Evolutionary conservation across 2,113 vertebrate species (phyloP).

Genomic region (Rhabdomys dilectus): DNA sequence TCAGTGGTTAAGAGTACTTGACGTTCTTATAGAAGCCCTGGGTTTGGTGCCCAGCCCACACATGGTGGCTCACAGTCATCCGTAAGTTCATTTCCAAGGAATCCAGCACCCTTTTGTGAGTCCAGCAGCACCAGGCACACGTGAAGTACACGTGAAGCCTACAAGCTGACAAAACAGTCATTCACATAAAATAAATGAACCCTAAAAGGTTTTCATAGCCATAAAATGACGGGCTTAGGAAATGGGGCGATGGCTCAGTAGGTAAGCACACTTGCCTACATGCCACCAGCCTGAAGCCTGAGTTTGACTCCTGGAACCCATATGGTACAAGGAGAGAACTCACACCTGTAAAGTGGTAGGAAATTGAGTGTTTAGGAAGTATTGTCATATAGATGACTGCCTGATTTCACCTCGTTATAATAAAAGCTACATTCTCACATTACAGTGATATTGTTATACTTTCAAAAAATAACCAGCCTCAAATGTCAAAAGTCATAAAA

Average conservation of each 20-base stretch:
- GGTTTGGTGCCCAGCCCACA: background rate
- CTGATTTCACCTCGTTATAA: background rate
- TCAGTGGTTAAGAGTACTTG: background rate
- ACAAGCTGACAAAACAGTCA: background rate
- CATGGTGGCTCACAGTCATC: background rate
- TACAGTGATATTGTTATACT: background rate
- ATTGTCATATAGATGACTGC: background rate
- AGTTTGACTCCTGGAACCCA: background rate
- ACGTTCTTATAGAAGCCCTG: background rate
- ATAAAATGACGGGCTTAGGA: background rate
- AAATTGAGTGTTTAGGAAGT: slow-evolving; percentile 24
- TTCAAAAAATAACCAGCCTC: slow-evolving; percentile 25
- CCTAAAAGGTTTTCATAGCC: background rate
- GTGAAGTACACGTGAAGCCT: too few relatives aligned
- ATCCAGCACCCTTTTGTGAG: background rate
- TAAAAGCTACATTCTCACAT: slow-evolving; percentile 41
- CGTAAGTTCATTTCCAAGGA: background rate
- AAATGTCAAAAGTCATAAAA: slow-evolving; percentile 14
- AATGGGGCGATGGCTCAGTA: background rate
- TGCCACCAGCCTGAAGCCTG: background rate
- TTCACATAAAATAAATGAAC: background rate
- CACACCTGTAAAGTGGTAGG: background rate
- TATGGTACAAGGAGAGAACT: background rate
- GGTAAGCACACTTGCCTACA: too few relatives aligned
- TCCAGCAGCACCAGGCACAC: background rate